Conservation (phyloP, 2,797 vertebrate species). For the Masticophis lateralis region DNA sequence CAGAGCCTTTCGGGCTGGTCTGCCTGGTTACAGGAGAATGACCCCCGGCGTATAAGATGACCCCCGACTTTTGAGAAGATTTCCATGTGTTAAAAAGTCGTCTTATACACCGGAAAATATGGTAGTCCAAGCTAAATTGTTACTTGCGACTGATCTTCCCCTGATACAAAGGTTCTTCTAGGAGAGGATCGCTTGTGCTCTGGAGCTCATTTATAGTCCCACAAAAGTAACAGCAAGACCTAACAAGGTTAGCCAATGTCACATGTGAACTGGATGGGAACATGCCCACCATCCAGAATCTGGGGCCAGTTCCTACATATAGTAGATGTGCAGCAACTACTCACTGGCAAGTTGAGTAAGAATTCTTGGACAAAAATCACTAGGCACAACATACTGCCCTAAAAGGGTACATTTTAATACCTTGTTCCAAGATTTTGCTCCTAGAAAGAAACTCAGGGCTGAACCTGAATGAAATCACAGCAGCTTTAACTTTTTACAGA, state of each 20-base stretch:
- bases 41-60: no score
- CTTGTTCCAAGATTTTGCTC: neutral
- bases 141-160: neutral
- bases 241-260: neutral
- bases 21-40: no score
- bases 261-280: neutral
- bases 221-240: neutral
- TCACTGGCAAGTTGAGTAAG: neutral
- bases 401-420: neutral
- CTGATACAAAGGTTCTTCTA: neutral
- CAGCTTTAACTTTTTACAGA: neutral
- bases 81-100: no score
- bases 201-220: neutral
- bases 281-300: neutral
- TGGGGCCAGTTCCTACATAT: neutral
- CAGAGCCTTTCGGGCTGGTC: no score
- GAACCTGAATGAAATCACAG: neutral
- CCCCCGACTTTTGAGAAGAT: no score
- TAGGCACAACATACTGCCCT: neutral
- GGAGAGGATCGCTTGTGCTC: neutral
- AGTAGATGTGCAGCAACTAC: neutral
- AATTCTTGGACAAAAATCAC: neutral
- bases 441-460: neutral
- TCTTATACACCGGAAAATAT: no score
- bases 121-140: neutral